Conservation (phyloP, 2,113 vertebrate genomes). For the Dromas ardeola region DNA sequence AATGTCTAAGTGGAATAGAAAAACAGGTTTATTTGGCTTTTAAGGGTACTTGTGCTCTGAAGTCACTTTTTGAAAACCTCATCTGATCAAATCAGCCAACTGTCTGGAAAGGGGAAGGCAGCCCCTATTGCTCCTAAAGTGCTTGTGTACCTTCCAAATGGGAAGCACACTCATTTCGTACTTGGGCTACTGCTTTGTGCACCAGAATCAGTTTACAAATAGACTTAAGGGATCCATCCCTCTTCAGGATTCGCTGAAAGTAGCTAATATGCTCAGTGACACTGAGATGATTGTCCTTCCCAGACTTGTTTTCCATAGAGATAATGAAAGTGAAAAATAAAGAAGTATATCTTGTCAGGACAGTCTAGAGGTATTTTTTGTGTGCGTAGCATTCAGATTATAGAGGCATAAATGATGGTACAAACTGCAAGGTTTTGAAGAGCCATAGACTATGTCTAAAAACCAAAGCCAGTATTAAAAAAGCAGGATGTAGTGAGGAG, state of each 20-base stretch:
- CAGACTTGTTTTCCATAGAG: neutral
- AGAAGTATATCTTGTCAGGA: neutral
- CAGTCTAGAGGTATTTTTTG: neutral
- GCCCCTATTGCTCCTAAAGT: rapidly evolving
- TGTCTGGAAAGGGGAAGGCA: neutral
- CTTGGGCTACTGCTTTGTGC: neutral
- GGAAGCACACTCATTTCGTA: neutral
- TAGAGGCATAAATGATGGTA: neutral
- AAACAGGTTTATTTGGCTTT: neutral
- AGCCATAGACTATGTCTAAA: neutral
- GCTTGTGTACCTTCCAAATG: neutral
- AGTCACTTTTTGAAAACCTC: neutral
- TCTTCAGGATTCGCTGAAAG: neutral
- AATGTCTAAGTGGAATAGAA: neutral
- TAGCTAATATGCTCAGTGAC: neutral
- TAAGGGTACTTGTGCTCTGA: neutral
- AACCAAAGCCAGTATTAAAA: neutral
- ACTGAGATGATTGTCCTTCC: neutral
- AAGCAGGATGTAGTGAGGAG: neutral
- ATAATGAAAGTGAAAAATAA: neutral
- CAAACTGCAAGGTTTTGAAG: neutral
- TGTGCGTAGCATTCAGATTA: neutral
- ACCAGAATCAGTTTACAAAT: neutral
- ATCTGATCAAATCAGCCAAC: neutral
- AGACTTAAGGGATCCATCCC: neutral